These are phyloP conservation scores for Melanophora roralis DNA, from an alignment of 2,888 invertebrate species.

Conservation along the genomic window DNA sequence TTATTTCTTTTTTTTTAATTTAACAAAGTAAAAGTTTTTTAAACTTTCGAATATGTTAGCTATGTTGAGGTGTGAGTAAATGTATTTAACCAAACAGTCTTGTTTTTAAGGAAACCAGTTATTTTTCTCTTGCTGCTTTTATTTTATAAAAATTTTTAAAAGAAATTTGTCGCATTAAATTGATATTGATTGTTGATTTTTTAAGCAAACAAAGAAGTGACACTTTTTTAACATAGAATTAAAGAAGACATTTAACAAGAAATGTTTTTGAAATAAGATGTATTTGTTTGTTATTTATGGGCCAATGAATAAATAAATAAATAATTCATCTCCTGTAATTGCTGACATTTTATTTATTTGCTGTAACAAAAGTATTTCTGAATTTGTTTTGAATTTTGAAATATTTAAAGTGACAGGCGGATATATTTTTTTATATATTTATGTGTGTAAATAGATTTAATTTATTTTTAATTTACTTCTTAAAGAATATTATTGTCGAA, in stretches of 20 bases:
- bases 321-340: background rate
- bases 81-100: no score
- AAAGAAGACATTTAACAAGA: background rate
- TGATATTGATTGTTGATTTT: constrained; percentile 23
- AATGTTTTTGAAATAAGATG: background rate
- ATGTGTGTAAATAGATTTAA: no score
- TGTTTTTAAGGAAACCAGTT: constrained; percentile 17
- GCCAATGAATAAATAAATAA: background rate
- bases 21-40: constrained; percentile 58
- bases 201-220: background rate
- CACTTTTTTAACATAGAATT: background rate
- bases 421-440: no score
- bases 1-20: constrained; percentile 24
- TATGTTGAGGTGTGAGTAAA: background rate
- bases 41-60: background rate
- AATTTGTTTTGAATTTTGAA: background rate
- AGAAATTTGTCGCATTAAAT: constrained; percentile 25
- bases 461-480: no score
- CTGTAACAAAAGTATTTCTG: background rate
- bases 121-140: background rate
- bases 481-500: no score
- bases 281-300: background rate
- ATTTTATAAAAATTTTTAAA: background rate
- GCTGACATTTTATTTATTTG: background rate
- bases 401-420: no score